phyloP scores from a whole-genome alignment of 2,113 vertebrate species.

The Prunella fulvescens region DNA sequence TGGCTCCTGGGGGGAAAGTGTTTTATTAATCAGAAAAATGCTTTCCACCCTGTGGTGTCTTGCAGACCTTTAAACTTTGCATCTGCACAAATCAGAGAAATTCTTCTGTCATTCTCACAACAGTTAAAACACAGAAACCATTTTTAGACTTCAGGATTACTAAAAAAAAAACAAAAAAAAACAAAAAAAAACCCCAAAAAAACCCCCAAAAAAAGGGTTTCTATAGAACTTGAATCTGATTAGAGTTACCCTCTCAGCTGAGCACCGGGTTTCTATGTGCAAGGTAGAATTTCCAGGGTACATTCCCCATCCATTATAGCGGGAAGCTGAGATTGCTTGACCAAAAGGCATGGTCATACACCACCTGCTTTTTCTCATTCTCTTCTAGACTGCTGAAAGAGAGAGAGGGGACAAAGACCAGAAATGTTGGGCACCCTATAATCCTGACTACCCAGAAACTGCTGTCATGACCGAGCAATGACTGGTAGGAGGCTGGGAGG shows the following conservation, averaged over 20 bases:
- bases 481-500: neutral
- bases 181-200: no score
- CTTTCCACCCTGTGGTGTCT: slow-evolving; percentile 18
- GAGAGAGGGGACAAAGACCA: neutral
- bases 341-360: neutral
- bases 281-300: neutral
- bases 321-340: neutral
- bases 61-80: slow-evolving; percentile 15
- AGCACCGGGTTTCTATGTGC: neutral
- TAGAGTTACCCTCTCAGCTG: neutral
- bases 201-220: no score
- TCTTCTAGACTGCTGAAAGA: neutral
- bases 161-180: neutral
- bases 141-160: neutral
- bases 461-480: neutral
- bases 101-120: slow-evolving; percentile 1
- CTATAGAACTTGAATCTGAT: neutral
- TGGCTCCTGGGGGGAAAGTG: slow-evolving; percentile 31
- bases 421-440: neutral
- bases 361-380: neutral
- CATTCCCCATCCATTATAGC: neutral
- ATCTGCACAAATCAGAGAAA: neutral
- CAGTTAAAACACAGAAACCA: neutral
- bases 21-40: slow-evolving; percentile 40
- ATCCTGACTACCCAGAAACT: neutral